phyloP scores from a whole-genome alignment of 2,888 invertebrate genomes.

The Rotaria magnacalcarata region DNA sequence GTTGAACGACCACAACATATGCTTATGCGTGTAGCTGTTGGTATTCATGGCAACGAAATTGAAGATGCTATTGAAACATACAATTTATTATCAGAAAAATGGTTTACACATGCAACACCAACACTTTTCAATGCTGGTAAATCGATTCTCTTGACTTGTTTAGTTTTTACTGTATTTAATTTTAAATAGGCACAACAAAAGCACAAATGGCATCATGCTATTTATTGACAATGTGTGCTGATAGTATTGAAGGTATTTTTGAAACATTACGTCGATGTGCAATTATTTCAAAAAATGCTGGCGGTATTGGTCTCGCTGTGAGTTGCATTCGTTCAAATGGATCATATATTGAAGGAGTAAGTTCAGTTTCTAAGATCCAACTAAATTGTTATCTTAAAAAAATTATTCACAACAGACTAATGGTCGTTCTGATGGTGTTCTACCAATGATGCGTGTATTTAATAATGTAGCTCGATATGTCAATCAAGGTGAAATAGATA shows the following conservation, averaged over 20 bases:
- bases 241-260: conserved; percentile 88
- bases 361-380: conserved; percentile 51
- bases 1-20: conserved; percentile 95
- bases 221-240: conserved; percentile 83
- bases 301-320: conserved; percentile 91
- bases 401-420: conserved; percentile 65
- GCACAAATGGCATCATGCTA: conserved; percentile 70
- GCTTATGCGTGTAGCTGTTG: conserved; percentile 93
- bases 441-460: conserved; percentile 86
- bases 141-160: not conserved
- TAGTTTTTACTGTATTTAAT: not conserved
- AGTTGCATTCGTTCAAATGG: conserved; percentile 90
- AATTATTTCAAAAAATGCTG: conserved; percentile 88
- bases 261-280: conserved; percentile 86
- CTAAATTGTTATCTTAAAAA: conserved; percentile 46
- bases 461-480: conserved; percentile 93
- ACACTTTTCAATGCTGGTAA: conserved; percentile 86
- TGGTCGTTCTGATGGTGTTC: conserved; percentile 86
- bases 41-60: conserved; percentile 88
- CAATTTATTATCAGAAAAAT: conserved; percentile 83
- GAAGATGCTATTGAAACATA: conserved; percentile 89
- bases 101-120: conserved; percentile 95
- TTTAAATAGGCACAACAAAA: conserved; percentile 34
- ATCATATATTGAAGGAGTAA: conserved; percentile 76
- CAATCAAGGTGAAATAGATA: conserved; percentile 71